Percentiles rank a stretch among this genome's conserved stretches.
phyloP scores from a whole-genome alignment of 2,888 invertebrate genomes.

The Mimumesa dahlbomi region DNA sequence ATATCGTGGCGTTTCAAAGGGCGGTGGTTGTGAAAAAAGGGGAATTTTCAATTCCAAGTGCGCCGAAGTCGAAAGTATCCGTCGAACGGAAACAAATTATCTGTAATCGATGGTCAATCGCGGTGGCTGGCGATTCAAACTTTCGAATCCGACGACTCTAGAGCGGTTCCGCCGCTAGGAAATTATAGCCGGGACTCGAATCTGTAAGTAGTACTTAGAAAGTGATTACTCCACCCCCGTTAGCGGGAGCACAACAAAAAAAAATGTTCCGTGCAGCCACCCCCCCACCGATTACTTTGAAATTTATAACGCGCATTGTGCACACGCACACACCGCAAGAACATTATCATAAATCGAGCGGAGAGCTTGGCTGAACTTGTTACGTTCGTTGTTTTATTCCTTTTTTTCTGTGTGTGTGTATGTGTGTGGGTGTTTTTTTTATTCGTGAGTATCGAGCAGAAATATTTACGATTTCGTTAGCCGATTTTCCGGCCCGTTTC shows the following conservation, averaged over 20 bases:
- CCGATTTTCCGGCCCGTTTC: no score
- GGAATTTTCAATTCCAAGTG: conserved; percentile 4
- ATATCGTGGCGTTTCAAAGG: no score
- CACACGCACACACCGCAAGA: background rate
- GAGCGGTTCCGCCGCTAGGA: conserved; percentile 20
- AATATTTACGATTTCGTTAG: conserved; percentile 12
- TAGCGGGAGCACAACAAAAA: conserved; percentile 9
- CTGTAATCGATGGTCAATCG: conserved; percentile 53
- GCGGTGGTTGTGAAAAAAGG: no score
- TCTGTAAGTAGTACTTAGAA: conserved; percentile 30
- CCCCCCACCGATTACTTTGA: conserved; percentile 10
- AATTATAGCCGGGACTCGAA: conserved; percentile 31
- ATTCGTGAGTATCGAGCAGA: conserved; percentile 10
- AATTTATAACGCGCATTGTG: conserved; percentile 16
- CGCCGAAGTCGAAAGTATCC: conserved; percentile 7
- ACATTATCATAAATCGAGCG: conserved; percentile 22
- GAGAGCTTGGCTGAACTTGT: background rate
- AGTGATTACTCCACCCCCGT: conserved; percentile 23
- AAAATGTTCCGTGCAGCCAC: conserved; percentile 7
- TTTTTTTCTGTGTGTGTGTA: no score
- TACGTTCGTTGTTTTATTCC: conserved; percentile 15
- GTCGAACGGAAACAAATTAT: conserved; percentile 49
- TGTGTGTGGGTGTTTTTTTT: no score
- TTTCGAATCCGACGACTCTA: conserved; percentile 45
- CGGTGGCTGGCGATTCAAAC: conserved; percentile 39